phyloP scores from a whole-genome alignment of 2,797 vertebrate genomes.

The Ctenosaura bakeri region DNA sequence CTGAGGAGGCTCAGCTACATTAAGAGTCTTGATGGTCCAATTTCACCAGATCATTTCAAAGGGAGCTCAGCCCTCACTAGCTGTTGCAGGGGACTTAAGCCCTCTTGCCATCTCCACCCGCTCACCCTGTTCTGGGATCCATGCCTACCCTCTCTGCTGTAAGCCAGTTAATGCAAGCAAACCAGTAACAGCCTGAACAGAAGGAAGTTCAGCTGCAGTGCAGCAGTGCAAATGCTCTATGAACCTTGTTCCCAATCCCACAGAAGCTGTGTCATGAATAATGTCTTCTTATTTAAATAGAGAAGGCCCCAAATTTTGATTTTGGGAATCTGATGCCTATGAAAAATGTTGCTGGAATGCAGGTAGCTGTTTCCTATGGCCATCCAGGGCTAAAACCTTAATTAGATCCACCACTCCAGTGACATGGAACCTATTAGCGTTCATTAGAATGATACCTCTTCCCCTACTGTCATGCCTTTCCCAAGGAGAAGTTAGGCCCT shows the following conservation, averaged over 20 bases:
- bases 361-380: too few relatives aligned
- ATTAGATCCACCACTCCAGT: background rate
- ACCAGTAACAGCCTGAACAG: background rate
- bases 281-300: background rate
- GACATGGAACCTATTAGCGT: fast-evolving
- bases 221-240: background rate
- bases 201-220: background rate
- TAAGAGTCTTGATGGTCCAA: too few relatives aligned
- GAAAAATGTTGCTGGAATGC: too few relatives aligned
- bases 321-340: background rate
- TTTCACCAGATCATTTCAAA: too few relatives aligned
- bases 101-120: too few relatives aligned
- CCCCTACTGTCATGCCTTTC: background rate
- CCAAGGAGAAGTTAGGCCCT: background rate
- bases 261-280: background rate
- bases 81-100: too few relatives aligned
- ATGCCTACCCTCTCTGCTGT: background rate
- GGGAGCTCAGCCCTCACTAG: too few relatives aligned
- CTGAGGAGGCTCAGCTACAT: too few relatives aligned
- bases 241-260: background rate
- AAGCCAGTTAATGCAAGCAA: background rate
- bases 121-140: background rate
- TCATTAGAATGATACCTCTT: background rate
- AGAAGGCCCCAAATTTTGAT: background rate
- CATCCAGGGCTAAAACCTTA: too few relatives aligned